Base-by-base conservation (phyloP, 2,888 invertebrate species). In the Spatulosminthurus flaviceps region DNA sequence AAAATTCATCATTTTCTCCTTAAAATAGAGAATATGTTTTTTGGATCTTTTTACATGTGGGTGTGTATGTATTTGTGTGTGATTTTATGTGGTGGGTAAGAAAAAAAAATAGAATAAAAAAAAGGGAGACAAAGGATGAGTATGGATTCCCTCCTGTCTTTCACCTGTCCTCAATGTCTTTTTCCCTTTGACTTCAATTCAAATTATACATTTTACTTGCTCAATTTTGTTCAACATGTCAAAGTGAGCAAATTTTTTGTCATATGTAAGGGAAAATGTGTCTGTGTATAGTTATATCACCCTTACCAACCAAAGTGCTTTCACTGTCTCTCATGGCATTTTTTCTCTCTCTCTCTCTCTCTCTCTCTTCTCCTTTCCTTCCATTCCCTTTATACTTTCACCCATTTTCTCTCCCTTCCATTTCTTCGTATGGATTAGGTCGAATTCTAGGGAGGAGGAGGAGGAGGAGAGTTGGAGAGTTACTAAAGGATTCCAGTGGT, bases 191-290 rank as follows among this genome's bases (percentile, higher is more conserved):
- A 51, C 73, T 73, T 73, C 73, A 60, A 60, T 73, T 73, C 73
- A 73, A 73, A 73, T 73, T 73, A 60, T 28, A 73, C 60, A 24
- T 73, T 26, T 51, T n/a, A 51, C 73, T 60, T 60, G 9, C n/a
- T 22, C 73, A 42, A 73, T 73, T 73, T 60, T 24, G n/a, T n/a
- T n/a, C 4, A 51, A 19, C 60, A 60, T 60, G 73, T 73, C 73
- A 73, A 28, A 73, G 60, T n/a, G 22, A 28, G 60, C 43, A 60
- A 73, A 26, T 73, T 73, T 73, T n/a, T n/a, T n/a, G n/a, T n/a
- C n/a, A n/a, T n/a, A n/a, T n/a, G n/a, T n/a, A n/a, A n/a, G n/a
- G n/a, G n/a, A n/a, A n/a, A n/a, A n/a, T n/a, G 2, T 60, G 22
- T 21, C n/a, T 21, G 16, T 2, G 60, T 34, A 34, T 34, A 34